Base-by-base conservation (phyloP, 1,140 invertebrate species). In the Drosophila nigromelanica region DNA sequence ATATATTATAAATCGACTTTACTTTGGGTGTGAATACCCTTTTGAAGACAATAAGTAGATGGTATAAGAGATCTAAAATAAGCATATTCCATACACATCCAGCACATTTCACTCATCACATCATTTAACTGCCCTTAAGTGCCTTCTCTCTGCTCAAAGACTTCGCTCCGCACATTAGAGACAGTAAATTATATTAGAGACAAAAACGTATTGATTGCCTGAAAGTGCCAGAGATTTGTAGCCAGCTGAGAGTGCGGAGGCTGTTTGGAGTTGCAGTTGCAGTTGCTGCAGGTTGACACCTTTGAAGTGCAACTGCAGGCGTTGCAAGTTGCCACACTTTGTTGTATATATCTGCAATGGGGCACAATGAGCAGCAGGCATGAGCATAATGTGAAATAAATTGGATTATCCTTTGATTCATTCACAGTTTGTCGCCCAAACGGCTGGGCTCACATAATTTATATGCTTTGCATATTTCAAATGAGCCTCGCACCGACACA, bases 331-430 rank as follows among this genome's bases (percentile, higher is more conserved):
- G 54, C 43, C 27, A 45, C 62, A 62, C 61, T 73, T 72, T 68
- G 69, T 58, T 30, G 50, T 14, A 56, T 30, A 11, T 27, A 69
- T 30, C 50, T 56, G 51, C 43, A 63, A 5, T 15, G 35, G 55
- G 70, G 74, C 73, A 89, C 77, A 79, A 79, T 71, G 63, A 47
- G 45, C 54, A 42, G 61, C 11, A 39, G 15, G 33, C 61, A 40
- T 35, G 33, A 35, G 33, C 48, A 73, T 79, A 86, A 81, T 90
- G 78, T 73, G 70, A 90, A 90, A 90, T 90, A 90, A 90, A 90
- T 90, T 90, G 86, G 86, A 90, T 90, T 90, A 90, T 90, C 86
- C 86, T 90, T 90, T 90, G 86, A 90, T 90, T 90, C 86, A 90
- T 90, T 90, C 86, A 77, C 83, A 83, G 80, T 89, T 89, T 89